A percentile compares a stretch with the other conserved stretches of the same genome.
Evolutionary conservation across 2,797 vertebrate genomes (phyloP).

Genomic region (Eleutherodactylus coqui): DNA sequence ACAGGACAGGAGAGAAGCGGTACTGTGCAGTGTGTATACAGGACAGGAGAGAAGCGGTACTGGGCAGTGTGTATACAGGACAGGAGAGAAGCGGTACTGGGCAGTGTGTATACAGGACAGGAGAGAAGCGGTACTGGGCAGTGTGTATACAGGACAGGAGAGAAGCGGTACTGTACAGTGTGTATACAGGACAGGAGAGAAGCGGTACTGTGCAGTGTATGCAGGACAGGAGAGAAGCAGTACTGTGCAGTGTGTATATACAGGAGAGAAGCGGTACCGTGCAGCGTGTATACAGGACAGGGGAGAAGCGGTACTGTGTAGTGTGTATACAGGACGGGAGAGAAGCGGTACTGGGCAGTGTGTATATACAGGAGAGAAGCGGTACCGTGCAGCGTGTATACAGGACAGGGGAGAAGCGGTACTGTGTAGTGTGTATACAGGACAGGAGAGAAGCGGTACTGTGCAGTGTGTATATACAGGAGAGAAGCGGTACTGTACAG

Average conservation of each 20-base stretch:
- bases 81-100: no score
- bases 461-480: neutral
- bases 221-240: neutral
- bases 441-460: neutral
- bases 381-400: neutral
- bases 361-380: neutral
- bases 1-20: no score
- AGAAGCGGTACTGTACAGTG: neutral
- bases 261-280: neutral
- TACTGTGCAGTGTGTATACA: no score
- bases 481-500: neutral
- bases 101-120: neutral
- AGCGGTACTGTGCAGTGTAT: neutral
- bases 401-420: no score
- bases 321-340: conserved; percentile 2
- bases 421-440: neutral
- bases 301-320: conserved; percentile 14
- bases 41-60: no score
- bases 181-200: neutral
- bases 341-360: conserved; percentile 12
- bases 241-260: neutral
- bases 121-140: neutral
- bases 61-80: no score
- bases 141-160: neutral
- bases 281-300: neutral